Conservation (phyloP, 2,888 invertebrate genomes). For the Tipula vernalis region DNA sequence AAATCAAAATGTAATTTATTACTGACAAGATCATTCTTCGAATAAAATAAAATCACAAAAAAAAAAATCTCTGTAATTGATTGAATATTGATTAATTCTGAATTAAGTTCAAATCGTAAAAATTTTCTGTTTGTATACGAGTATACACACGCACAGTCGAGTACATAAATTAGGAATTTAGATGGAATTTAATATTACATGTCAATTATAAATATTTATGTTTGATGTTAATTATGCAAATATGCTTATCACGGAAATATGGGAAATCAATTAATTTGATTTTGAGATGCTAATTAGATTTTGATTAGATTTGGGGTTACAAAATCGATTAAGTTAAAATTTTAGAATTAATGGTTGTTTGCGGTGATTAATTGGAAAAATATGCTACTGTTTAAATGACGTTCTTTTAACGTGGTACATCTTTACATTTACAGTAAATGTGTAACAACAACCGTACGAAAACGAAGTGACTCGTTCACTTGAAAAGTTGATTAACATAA, state of each 20-base stretch:
- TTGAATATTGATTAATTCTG: background rate
- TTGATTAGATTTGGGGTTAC: too few species aligned
- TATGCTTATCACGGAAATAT: background rate
- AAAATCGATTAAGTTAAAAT: too few species aligned
- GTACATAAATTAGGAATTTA: background rate
- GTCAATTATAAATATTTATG: background rate
- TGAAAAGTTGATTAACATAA: too few species aligned
- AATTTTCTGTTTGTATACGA: background rate
- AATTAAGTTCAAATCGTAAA: background rate
- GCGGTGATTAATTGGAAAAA: too few species aligned
- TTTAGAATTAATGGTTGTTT: too few species aligned
- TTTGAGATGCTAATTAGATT: too few species aligned
- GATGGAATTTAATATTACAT: background rate
- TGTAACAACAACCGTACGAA: too few species aligned
- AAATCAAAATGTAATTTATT: background rate
- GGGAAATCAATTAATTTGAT: background rate
- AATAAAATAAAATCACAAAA: background rate
- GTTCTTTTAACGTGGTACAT: too few species aligned
- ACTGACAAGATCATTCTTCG: background rate
- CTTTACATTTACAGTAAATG: too few species aligned
- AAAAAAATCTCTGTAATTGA: background rate
- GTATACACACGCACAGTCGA: background rate
- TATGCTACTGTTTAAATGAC: too few species aligned
- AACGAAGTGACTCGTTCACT: too few species aligned
- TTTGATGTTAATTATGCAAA: background rate